Evolutionary conservation across 2,113 vertebrate genomes (phyloP), one percentile per base, ranked within the genome.

Genomic region (Vulpes lagopus): DNA sequence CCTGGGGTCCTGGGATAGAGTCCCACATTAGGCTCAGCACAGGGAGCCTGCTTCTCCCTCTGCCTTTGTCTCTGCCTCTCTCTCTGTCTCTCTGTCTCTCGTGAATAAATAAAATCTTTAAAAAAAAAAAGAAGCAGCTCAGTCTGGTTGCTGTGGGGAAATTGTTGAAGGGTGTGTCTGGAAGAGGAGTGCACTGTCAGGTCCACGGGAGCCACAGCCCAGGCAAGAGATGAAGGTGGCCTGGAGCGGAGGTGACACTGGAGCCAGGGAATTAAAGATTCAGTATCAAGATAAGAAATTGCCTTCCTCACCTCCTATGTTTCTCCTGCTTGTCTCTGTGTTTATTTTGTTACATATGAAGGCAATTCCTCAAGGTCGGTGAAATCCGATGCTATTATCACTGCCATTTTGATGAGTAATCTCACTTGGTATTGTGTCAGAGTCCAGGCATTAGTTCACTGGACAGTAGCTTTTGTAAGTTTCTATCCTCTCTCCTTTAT

Each of bases 291-390:
- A 57, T 53, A 76, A 64, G n/a, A 89, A 49, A 32, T 53, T n/a
- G 11, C 27, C 30, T 85, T 94, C n/a, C 23, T 87, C n/a, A 11
- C 51, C 32, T n/a, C 55, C 32, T 0, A 0, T 5, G 9, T 74
- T 87, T 69, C 35, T 2, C 62, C 53, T 76, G 64, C 49, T 84
- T 95, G 27, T 79, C 15, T 35, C 16, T 73, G 2, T 59, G 35
- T 88, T 96, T 80, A 30, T 93, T 96, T 82, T 89, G 76, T 88
- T 65, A 30, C 65, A 32, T 96, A 9, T 93, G 43, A 67, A 94
- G 30, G 65, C 38, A 73, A 0, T 73, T 91, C 49, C 55, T 91
- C 82, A 43, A 35, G 14, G 20, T 91, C 12, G n/a, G 14, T 38
- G 35, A 15, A 78, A 82, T 71, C 85, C 38, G n/a, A 51, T 73